Percentiles rank a stretch among this genome's conserved stretches.
Conservation (phyloP, 92 coral and sea anemone genomes). For the Palythoa heliodiscus region DNA sequence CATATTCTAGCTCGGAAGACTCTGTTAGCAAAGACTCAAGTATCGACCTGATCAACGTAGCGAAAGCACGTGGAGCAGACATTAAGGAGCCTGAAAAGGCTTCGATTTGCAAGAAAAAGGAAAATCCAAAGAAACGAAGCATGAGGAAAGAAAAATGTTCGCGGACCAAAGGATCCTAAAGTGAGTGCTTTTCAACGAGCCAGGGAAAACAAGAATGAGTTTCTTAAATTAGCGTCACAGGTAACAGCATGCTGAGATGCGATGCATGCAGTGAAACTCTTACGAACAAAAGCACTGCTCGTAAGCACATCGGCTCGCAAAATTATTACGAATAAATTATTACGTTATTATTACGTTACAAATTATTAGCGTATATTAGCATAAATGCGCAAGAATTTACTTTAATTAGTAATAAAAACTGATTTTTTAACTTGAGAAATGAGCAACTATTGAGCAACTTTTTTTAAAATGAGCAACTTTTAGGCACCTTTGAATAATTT, state of each 20-base stretch:
- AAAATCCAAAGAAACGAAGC: constrained; percentile 47
- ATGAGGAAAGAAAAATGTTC: constrained; percentile 41
- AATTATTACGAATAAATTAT: too few relatives aligned
- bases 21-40: constrained; percentile 54
- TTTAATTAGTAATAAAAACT: too few relatives aligned
- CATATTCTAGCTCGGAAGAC: constrained; percentile 53
- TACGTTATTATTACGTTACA: background rate
- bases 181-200: constrained; percentile 50
- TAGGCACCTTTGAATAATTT: too few relatives aligned
- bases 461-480: too few relatives aligned
- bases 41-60: background rate
- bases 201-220: constrained; percentile 47
- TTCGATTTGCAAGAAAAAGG: constrained; percentile 45
- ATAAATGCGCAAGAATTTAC: too few relatives aligned
- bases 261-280: too few relatives aligned
- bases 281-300: too few relatives aligned
- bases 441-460: too few relatives aligned
- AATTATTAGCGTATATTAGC: too few relatives aligned
- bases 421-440: too few relatives aligned
- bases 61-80: constrained; percentile 46
- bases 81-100: constrained; percentile 47
- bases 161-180: constrained; percentile 50
- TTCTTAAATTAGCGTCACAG: constrained; percentile 46
- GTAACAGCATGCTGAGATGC: constrained; percentile 43
- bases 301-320: too few relatives aligned